These are phyloP conservation scores for Tupaia tana DNA, from an alignment of 2,113 vertebrate species.

Conservation along the genomic window DNA sequence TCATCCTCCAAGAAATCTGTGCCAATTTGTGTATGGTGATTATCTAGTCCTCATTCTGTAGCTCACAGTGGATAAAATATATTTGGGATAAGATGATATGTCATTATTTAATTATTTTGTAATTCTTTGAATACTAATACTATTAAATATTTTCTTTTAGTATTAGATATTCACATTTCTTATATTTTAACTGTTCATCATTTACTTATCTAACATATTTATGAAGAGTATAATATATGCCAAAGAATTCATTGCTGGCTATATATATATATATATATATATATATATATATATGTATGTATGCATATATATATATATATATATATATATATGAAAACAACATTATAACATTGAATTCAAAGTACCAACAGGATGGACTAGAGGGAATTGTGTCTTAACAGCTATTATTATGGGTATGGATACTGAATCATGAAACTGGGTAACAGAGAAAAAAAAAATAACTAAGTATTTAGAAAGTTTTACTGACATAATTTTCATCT, in stretches of 20 bases:
- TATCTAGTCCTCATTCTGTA: background rate
- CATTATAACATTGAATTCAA: background rate
- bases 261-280: no score
- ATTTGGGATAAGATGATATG: background rate
- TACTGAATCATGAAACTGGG: background rate
- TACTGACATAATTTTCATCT: background rate
- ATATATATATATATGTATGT: no score
- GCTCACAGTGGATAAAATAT: background rate
- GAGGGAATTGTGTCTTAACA: background rate
- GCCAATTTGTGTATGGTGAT: background rate
- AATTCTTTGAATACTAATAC: background rate
- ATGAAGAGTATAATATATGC: background rate
- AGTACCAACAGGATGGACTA: background rate
- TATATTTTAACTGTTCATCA: background rate
- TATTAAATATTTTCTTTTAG: background rate
- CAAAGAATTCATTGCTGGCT: background rate
- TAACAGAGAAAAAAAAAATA: background rate
- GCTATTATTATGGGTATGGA: background rate
- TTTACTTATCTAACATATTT: background rate
- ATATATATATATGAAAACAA: no score
- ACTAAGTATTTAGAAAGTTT: background rate
- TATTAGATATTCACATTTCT: background rate
- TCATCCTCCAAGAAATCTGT: background rate
- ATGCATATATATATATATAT: no score
- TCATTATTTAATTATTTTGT: background rate